Base-by-base conservation (phyloP, 1,140 invertebrate genomes). In the Cyclina sinensis region DNA sequence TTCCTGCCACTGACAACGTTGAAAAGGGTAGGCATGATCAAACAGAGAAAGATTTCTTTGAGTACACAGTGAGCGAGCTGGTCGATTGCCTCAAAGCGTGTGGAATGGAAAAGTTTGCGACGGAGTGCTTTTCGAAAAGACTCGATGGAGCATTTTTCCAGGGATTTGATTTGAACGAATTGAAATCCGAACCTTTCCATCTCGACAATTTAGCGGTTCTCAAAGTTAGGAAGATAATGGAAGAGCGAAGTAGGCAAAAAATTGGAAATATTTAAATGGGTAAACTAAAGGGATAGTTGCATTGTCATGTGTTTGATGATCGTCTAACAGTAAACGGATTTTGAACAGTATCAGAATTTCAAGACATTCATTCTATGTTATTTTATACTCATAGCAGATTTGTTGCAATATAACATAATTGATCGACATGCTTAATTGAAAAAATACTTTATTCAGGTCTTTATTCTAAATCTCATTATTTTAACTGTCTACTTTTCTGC, bases 11-110 rank as follows among this genome's bases (percentile, higher is more conserved):
- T 37, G 27, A 78, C 21, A 30, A 32, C 1, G 24, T 35, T 11
- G 54, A 54, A 57, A 4, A 51, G 1, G n/a, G 1, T 14, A 12
- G 27, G 3, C 7, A 24, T 1, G 11, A 35, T 35, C 74, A 78
- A 78, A 35, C 74, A 18, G 35, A 54, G 9, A 24, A 78, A 35
- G 74, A 78, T 78, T 78, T 78, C 27, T 78, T 35, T 54, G 9
- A n/a, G 14, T 78, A 57, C 27, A 78, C 46, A 30, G 30, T 54
- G 0, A 21, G 48, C 1, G 74, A 78, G 32, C 12, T 78, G 21
- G 74, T 78, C 30, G 74, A 78, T 21, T 78, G 48, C 27, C 54
- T 78, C 2, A 78, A 78, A 35, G 9, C 24, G 30, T 54, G 48
- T 35, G 48, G 74, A 2, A 14, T 78, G 7, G 74, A 35, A 0